Evolutionary conservation across 2,888 invertebrate genomes (phyloP), one percentile per base, ranked within the genome.

Genomic region (Drosophila leonis): DNA sequence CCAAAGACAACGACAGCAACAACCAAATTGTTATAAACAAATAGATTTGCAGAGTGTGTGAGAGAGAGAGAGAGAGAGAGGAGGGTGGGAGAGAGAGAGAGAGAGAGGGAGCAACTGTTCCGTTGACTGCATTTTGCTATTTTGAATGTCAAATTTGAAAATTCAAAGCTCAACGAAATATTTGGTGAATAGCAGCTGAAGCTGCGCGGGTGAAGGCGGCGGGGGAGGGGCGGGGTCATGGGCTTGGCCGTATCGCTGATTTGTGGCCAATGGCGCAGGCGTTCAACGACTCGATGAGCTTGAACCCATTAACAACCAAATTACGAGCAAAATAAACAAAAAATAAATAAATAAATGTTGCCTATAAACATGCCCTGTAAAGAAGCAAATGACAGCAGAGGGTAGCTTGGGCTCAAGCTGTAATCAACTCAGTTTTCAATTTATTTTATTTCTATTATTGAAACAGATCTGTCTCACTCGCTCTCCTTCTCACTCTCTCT

Each of bases 231-330:
- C 0, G 4, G 7, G 29, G 44, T 20, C 20, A 35, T 52, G 33
- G 54, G 48, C 9, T 52, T 33, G 54, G 48, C 5, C 5, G 35
- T 49, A 44, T 29, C 67, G 52, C 60, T 41, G 76, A 48, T 59
- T 63, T 48, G 69, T 74, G 72, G 72, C 81, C 82, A 85, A 78
- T 85, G 86, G 49, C 86, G 63, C 29, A 29, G 62, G 61, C 86
- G 82, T 85, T 82, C 86, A 80, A 69, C 78, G 86, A 83, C 86
- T 75, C 75, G 65, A 56, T 64, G 55, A 65, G 68, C 60, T 64
- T 59, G 78, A 75, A 77, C 52, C 31, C 62, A 55, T 55, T 42
- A 65, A 35, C 27, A 18, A 18, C 18, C 6, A 48, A 29, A n/a
- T 27, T 15, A 29, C 48, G 42, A 42, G 41, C 10, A 10, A 29